Evolutionary conservation across 1,140 invertebrate species (phyloP).

Genomic region (Drosophila arizonae): DNA sequence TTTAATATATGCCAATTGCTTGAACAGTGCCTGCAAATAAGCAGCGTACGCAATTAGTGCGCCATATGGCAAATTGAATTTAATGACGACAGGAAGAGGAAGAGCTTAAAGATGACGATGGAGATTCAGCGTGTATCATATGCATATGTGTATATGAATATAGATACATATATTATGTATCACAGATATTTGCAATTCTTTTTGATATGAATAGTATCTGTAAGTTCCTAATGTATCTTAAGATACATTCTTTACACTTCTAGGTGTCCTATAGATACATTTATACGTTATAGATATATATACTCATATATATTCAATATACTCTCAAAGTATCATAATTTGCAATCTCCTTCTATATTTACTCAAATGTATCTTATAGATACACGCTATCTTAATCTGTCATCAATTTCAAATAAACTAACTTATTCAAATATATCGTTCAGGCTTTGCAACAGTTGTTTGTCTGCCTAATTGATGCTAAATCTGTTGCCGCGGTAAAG

Average conservation of each 20-base stretch:
- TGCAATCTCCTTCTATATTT: too few relatives aligned
- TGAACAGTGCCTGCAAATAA: constrained; percentile 45
- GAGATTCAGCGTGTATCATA: too few relatives aligned
- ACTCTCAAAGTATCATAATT: too few relatives aligned
- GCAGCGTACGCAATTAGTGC: constrained; percentile 21
- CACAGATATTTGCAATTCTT: too few relatives aligned
- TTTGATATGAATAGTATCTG: too few relatives aligned
- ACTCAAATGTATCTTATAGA: too few relatives aligned
- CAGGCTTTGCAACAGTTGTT: constrained; percentile 14
- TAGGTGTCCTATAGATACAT: neutral
- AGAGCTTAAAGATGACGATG: neutral
- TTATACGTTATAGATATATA: neutral
- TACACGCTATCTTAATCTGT: too few relatives aligned
- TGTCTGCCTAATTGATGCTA: constrained; percentile 15
- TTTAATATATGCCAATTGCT: constrained; percentile 30
- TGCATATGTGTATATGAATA: neutral
- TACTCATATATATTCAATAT: too few relatives aligned
- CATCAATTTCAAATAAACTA: too few relatives aligned
- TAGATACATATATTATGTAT: neutral
- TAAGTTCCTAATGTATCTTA: too few relatives aligned
- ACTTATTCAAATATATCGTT: too few relatives aligned
- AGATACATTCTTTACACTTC: too few relatives aligned
- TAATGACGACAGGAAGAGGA: constrained; percentile 24
- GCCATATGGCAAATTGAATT: constrained; percentile 39
- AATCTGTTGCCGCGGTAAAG: neutral